Conservation (phyloP, 2,797 vertebrate genomes). For the Lithobates pipiens region DNA sequence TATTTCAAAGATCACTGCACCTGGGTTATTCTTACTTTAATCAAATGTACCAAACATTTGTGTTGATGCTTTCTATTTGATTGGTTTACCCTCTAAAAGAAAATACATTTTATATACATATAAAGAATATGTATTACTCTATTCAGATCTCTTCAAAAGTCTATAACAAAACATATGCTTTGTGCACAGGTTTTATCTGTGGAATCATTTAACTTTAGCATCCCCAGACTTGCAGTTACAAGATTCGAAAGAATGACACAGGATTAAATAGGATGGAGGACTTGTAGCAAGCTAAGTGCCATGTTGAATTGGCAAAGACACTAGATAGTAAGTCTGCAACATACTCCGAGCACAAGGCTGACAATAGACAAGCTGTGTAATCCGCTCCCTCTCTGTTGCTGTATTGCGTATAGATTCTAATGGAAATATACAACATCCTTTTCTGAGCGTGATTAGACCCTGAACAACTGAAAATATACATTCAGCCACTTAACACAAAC, state of each 20-base stretch:
- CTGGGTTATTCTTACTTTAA: background rate
- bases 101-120: background rate
- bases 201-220: background rate
- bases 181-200: background rate
- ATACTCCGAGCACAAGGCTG: background rate
- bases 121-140: background rate
- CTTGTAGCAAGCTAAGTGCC: slow-evolving; percentile 25
- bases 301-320: slow-evolving; percentile 14
- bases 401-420: background rate
- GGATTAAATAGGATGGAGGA: slow-evolving; percentile 1
- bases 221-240: background rate
- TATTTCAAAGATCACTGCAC: background rate
- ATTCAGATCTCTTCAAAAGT: background rate
- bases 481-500: background rate
- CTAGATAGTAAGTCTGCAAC: slow-evolving; percentile 8
- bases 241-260: background rate
- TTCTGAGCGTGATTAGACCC: background rate
- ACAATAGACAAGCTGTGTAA: background rate
- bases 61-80: background rate
- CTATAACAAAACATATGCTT: background rate
- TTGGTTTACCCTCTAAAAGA: background rate
- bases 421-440: background rate
- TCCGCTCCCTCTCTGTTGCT: background rate
- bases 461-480: background rate
- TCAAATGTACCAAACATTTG: background rate